A percentile compares a stretch with the other conserved stretches of the same genome.
These are phyloP conservation scores for Anticlea derivata DNA, from an alignment of 2,888 invertebrate genomes.

Conservation along the genomic window DNA sequence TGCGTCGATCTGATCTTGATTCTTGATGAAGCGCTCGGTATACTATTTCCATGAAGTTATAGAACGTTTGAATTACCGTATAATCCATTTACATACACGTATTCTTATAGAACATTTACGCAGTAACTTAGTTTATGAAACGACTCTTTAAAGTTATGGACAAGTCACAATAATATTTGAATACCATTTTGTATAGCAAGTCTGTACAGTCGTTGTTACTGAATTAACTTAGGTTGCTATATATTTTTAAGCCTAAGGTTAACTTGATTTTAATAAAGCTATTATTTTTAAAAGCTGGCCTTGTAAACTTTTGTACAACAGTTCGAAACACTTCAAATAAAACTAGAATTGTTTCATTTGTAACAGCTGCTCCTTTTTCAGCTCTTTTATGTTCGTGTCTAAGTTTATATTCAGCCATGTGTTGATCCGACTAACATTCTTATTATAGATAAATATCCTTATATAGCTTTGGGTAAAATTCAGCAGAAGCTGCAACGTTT, in stretches of 20 bases:
- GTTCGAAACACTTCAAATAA: slow-evolving; percentile 27
- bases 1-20: slow-evolving; percentile 34
- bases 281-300: neutral
- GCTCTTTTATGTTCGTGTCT: slow-evolving; percentile 60
- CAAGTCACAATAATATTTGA: too few species aligned
- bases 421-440: slow-evolving; percentile 49
- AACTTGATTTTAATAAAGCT: neutral
- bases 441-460: slow-evolving; percentile 31
- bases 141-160: too few species aligned
- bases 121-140: neutral
- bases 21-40: slow-evolving; percentile 22
- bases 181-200: too few species aligned
- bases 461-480: slow-evolving; percentile 39
- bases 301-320: slow-evolving; percentile 12
- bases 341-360: slow-evolving; percentile 46
- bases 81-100: too few species aligned
- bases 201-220: too few species aligned
- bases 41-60: neutral
- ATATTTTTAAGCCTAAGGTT: too few species aligned
- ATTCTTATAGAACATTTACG: too few species aligned
- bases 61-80: neutral
- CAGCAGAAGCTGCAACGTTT: slow-evolving; percentile 1
- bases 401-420: slow-evolving; percentile 60
- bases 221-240: too few species aligned
- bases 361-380: slow-evolving; percentile 55